Evolutionary conservation across 1,140 invertebrate genomes (phyloP), one percentile per base, ranked within the genome.

Genomic region (Hirudo medicinalis): DNA sequence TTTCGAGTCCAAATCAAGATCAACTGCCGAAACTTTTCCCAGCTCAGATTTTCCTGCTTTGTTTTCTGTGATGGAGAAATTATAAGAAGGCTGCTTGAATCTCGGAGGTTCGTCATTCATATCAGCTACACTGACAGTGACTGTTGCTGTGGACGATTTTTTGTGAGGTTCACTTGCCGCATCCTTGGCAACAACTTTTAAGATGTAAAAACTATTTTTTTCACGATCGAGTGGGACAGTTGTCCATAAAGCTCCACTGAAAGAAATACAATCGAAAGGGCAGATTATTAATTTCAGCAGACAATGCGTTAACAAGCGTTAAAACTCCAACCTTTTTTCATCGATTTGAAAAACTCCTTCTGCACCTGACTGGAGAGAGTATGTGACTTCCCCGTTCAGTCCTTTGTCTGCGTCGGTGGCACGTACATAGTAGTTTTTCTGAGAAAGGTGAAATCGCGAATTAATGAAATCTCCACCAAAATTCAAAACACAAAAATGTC

Each of bases 371-470:
- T 53, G 19, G 25, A 98, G 95, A 77, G 94, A 92, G 80, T 97
- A 98, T 22, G 53, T 68, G 57, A 97, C 86, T 76, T 87, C 86
- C 3, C 90, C 89, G 80, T 95, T 94, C 19, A 86, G 80, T 15
- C 89, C 91, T 76, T 89, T 86, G 80, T 97, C 94, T 9, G 87
- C 86, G 79, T 97, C 93, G 60, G 87, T 90, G 0, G 93, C 94
- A 20, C 40, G 17, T 88, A 87, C 29, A 15, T 32, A 25, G 13
- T 8, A 63, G 57, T 63, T 63, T 49, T 49, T 49, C 43, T 49
- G 43, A 49, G 43, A 17, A 49, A 49, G 43, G 0, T 49, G 13
- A 49, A 49, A 49, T 49, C 15, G 11, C 11, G 43, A 49, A 49
- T 2, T 17, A 49, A 49, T 49, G 43, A 49, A 49, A 49, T 49